A percentile compares a stretch with the other conserved stretches of the same genome.
Conservation (phyloP, 2,888 invertebrate species). For the Synanthedon tipuliformis region DNA sequence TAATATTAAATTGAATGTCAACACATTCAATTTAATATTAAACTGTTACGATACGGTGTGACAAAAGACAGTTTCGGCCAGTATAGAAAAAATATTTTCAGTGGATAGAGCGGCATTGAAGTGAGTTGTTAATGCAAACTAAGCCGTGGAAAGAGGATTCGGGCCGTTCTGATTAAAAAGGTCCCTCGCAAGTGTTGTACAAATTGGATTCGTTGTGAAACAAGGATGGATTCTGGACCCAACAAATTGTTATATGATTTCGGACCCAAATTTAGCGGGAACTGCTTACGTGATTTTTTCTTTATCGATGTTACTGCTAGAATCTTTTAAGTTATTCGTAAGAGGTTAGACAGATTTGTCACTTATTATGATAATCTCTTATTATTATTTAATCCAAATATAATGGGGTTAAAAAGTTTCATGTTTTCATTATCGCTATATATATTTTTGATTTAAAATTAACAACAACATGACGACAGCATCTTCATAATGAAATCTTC, state of each 20-base stretch:
- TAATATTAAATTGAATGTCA: no score
- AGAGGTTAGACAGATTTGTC: no score
- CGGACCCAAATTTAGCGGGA: constrained; percentile 7
- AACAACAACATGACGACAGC: no score
- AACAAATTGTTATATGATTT: constrained; percentile 32
- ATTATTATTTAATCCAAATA: no score
- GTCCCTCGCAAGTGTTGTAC: constrained; percentile 23
- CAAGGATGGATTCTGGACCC: constrained; percentile 18
- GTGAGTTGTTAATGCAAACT: constrained; percentile 27
- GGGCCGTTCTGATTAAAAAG: constrained; percentile 29
- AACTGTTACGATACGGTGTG: neutral
- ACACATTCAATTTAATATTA: no score
- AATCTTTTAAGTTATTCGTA: neutral
- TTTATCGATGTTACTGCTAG: constrained; percentile 1
- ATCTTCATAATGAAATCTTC: no score
- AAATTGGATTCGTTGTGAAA: constrained; percentile 31
- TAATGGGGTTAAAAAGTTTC: no score
- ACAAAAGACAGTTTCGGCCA: neutral
- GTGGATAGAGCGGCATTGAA: constrained; percentile 9
- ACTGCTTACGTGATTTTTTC: constrained; percentile 4
- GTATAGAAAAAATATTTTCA: constrained; percentile 1
- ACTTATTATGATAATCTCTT: no score
- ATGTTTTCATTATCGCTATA: no score
- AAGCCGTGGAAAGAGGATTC: constrained; percentile 22
- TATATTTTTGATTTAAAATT: no score